Base-by-base conservation (phyloP, 1,140 invertebrate genomes). In the Physella acuta region DNA sequence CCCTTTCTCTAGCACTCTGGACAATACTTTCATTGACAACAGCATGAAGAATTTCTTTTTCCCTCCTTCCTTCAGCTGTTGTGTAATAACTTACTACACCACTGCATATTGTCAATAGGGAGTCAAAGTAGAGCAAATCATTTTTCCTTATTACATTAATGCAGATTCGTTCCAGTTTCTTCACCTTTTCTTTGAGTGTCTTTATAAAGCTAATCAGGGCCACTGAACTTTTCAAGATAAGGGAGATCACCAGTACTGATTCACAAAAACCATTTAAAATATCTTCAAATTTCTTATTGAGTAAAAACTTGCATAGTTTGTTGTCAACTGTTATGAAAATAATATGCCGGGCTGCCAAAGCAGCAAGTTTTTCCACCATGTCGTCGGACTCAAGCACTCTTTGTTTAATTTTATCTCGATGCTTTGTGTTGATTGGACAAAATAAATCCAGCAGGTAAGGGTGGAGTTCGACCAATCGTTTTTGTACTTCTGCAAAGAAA, bases 301-400 rank as follows among this genome's bases (percentile, higher is more conserved):
- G 17, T 26, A 63, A 33, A 26, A 63, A 52, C 30, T 63, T 49
- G 11, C 36, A 28, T 2, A 49, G 11, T 51, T 17, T 51, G 2
- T 14, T 24, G 28, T 63, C 61, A 5, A 63, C n/a, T 1, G 49
- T 63, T 3, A 63, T 36, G 24, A 51, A 63, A 31, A 51, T 26
- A 51, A 63, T 51, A 28, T 63, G 26, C 36, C 30, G n/a, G 51
- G 61, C 61, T 49, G 61, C 61, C 37, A 63, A 34, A 26, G 37
- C 24, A 11, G 58, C 34, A 36, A 60, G 34, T 5, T 60, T 33
- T 33, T 60, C 58, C n/a, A 36, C 58, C 33, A 36, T 60, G 39
- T 44, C 20, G 8, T 8, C 39, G 20, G 39, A 44, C 8, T 44
- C 39, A 8, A 44, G 8, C 20, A 44, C 39, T 44, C 39, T 44